A percentile compares a stretch with the other conserved stretches of the same genome.
Conservation (phyloP, 2,888 invertebrate species). For the Brenthis daphne region DNA sequence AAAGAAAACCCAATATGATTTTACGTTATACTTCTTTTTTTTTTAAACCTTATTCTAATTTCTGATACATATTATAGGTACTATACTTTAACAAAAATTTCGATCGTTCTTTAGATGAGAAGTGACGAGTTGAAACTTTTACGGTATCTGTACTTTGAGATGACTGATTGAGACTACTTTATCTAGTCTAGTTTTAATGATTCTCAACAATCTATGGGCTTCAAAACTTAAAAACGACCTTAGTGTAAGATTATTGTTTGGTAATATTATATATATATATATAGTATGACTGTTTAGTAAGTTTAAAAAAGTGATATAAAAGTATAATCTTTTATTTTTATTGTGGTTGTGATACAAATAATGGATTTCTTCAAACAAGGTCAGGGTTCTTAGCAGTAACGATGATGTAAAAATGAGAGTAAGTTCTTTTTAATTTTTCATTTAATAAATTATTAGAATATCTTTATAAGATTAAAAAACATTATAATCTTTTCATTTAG, state of each 20-base stretch:
- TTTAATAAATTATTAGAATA: not conserved
- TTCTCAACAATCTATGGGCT: slow-evolving; percentile 15
- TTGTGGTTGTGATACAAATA: slow-evolving; percentile 31
- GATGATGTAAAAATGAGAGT: slow-evolving; percentile 68
- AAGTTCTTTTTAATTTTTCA: slow-evolving; percentile 35
- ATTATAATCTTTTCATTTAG: too few species aligned
- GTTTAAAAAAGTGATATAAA: slow-evolving; percentile 9
- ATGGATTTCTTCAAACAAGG: slow-evolving; percentile 55
- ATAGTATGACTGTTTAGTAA: slow-evolving; percentile 9
- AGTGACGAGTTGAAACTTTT: slow-evolving; percentile 1
- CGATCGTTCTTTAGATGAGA: too few species aligned
- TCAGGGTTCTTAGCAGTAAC: slow-evolving; percentile 59
- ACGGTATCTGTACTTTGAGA: not conserved
- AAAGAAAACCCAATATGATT: too few species aligned
- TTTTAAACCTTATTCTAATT: too few species aligned
- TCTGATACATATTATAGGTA: too few species aligned
- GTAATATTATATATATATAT: too few species aligned
- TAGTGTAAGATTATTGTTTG: not conserved
- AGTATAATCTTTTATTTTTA: slow-evolving; percentile 1
- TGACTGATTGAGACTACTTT: slow-evolving; percentile 3
- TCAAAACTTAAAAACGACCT: not conserved
- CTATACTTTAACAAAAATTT: too few species aligned
- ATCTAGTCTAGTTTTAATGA: not conserved
- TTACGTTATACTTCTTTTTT: too few species aligned
- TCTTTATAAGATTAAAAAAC: not conserved